Conservation (phyloP, 2,888 invertebrate genomes). For the Epinotia demarniana region DNA sequence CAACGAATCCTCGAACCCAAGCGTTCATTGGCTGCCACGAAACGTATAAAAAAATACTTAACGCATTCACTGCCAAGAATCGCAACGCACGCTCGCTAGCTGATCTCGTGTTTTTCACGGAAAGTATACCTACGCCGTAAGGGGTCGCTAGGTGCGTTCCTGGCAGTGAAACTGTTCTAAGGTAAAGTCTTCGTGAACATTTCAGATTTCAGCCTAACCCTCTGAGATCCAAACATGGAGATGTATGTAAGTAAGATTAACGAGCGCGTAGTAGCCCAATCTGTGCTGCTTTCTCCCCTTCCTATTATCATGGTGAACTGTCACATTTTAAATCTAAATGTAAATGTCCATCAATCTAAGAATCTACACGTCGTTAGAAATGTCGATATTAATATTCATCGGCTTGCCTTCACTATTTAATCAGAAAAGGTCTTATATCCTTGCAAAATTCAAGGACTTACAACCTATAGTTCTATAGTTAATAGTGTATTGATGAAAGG, state of each 20-base stretch:
- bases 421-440: neutral
- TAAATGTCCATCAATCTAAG: constrained; percentile 23
- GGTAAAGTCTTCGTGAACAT: too few relatives aligned
- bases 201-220: neutral
- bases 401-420: neutral
- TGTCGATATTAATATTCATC: constrained; percentile 18
- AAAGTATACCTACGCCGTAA: too few relatives aligned
- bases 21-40: too few relatives aligned
- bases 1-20: too few relatives aligned
- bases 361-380: constrained; percentile 17
- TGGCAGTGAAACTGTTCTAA: too few relatives aligned
- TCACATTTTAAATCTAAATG: constrained; percentile 21
- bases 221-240: neutral
- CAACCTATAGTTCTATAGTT: neutral
- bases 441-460: neutral
- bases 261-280: neutral
- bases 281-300: neutral
- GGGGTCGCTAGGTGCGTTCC: too few relatives aligned
- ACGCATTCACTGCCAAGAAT: too few relatives aligned
- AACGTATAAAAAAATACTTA: too few relatives aligned
- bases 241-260: constrained; percentile 4
- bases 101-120: too few relatives aligned
- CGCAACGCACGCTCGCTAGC: too few relatives aligned
- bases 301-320: neutral
- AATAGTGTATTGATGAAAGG: neutral